Evolutionary conservation across 1,140 invertebrate genomes (phyloP).

Genomic region (Heliconius nattereri): DNA sequence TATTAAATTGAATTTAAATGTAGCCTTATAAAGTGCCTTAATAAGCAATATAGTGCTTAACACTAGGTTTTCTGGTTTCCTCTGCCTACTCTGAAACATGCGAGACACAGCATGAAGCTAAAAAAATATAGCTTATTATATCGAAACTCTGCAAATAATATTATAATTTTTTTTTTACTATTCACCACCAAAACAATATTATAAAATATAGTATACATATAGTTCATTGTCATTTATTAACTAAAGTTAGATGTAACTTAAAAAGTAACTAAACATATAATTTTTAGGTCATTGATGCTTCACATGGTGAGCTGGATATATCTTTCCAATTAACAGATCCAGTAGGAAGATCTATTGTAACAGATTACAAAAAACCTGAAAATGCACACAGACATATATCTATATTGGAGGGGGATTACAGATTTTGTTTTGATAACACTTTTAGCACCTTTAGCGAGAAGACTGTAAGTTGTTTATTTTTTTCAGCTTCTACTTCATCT

Average conservation of each 20-base stretch:
- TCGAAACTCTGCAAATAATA: no score
- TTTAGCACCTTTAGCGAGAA: constrained; percentile 90
- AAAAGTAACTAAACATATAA: not conserved
- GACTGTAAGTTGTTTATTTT: constrained; percentile 80
- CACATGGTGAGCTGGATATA: constrained; percentile 89
- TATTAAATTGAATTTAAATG: no score
- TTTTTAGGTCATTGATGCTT: constrained; percentile 86
- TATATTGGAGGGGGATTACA: constrained; percentile 85
- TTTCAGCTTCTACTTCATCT: not conserved
- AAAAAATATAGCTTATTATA: no score
- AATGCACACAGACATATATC: constrained; percentile 84
- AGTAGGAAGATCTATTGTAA: constrained; percentile 83
- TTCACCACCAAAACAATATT: no score
- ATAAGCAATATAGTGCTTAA: no score
- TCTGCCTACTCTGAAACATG: no score
- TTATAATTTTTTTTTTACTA: no score
- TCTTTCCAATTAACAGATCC: constrained; percentile 86
- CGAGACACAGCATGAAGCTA: no score
- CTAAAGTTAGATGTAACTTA: not conserved
- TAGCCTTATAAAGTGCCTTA: no score
- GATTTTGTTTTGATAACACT: constrained; percentile 92
- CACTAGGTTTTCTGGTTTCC: no score
- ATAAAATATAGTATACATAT: no score
- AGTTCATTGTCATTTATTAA: not conserved
- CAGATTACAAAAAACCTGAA: constrained; percentile 87